Evolutionary conservation across 2,888 invertebrate species (phyloP), one percentile per base, ranked within the genome.

Genomic region (Pollenia amentaria): DNA sequence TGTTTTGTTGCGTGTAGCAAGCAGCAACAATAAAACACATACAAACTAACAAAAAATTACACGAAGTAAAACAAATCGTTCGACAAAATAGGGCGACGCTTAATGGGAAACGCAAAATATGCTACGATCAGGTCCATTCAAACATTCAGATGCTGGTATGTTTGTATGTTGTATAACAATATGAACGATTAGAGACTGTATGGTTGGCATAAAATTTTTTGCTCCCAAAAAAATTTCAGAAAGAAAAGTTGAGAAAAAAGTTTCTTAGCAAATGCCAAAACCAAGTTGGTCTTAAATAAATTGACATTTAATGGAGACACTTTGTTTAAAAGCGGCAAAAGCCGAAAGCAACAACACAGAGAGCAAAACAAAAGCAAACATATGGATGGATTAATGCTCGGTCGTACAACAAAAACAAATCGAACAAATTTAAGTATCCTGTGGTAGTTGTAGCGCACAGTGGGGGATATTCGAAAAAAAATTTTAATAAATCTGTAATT

Each of bases 11-110:
- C 88, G 88, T 87, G 88, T 88, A 80, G 60, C 84, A 77, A 80
- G 65, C 85, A 77, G 85, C 82, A 85, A 85, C 88, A 89, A 82
- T 79, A 72, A 51, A 70, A 53, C 64, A 55, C 53, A 79, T 12
- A 48, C 18, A 57, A 14, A 3, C 1, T 21, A 55, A 38, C 72
- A 51, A 70, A 88, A 88, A 88, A 88, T 88, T 88, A 89, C 88
- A 89, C 84, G 85, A 87, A 88, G 83, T 80, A 70, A 88, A 89
- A 89, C 89, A 89, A 89, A 89, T 89, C 89, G 89, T 84, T 86
- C 67, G 80, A 85, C 88, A 88, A 88, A 88, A 87, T 88, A 88
- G 88, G 85, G 83, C 88, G 84, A 88, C 87, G 89, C 79, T 84
- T 73, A 85, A 51, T 38, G 77, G 53, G n/a, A 55, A 79, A 73